These are phyloP conservation scores for Corydoras sp. DNA, from an alignment of 2,113 vertebrate species.

Conservation along the genomic window DNA sequence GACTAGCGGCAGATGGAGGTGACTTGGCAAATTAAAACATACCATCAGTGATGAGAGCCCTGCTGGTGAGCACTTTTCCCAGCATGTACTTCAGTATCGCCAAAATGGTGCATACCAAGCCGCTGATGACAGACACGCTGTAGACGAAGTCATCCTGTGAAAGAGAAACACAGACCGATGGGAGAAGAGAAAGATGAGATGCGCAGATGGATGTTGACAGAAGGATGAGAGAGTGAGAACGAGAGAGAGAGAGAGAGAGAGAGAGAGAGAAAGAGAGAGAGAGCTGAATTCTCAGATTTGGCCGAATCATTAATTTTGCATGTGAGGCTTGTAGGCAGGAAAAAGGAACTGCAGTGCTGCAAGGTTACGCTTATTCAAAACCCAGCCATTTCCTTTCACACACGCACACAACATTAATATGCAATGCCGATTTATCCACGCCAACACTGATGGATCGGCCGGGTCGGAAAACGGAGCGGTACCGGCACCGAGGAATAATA, in stretches of 20 bases:
- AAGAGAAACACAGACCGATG: constrained; percentile 28
- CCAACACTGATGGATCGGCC: constrained; percentile 11
- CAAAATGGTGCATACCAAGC: constrained; percentile 80
- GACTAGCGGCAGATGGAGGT: constrained; percentile 1
- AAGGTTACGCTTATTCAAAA: constrained; percentile 39
- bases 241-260: constrained; percentile 26
- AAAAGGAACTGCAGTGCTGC: constrained; percentile 38
- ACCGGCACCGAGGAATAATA: background rate
- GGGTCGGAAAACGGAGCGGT: background rate
- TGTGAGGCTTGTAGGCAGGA: constrained; percentile 49
- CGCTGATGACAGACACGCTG: constrained; percentile 90
- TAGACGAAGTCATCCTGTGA: constrained; percentile 90
- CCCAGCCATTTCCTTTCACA: constrained; percentile 10
- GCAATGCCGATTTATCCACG: background rate
- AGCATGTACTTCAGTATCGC: constrained; percentile 90
- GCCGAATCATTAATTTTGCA: constrained; percentile 61
- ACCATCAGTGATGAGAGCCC: constrained; percentile 93
- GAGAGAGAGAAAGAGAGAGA: background rate
- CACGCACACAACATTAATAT: constrained; percentile 17
- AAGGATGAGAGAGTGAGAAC: constrained; percentile 23
- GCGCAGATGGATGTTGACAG: constrained; percentile 25
- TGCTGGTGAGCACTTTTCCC: constrained; percentile 89
- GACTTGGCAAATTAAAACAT: constrained; percentile 48
- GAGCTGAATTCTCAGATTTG: constrained; percentile 44
- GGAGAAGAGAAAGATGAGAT: constrained; percentile 7